Evolutionary conservation across 2,888 invertebrate genomes (phyloP), one percentile per base, ranked within the genome.

Genomic region (Drosophila buzzatii): DNA sequence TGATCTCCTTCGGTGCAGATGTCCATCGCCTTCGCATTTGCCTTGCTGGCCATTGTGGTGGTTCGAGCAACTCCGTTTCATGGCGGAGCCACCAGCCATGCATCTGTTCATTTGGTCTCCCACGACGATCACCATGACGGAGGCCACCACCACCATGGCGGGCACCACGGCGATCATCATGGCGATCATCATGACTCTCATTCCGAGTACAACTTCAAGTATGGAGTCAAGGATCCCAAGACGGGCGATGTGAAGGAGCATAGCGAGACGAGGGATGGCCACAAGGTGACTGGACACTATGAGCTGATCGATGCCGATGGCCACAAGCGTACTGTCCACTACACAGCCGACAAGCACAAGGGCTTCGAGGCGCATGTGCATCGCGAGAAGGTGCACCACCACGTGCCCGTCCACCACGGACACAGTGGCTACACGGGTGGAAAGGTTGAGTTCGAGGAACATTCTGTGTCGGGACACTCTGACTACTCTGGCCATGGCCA

Each of bases 231-330:
- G 75, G 91, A 91, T 59, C 76, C 81, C 62, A 90, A 91, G 61
- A 90, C 91, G 1, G 90, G 91, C 64, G 90, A 91, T 60, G 66
- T 87, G n/a, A 88, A 91, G 76, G 75, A 76, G 31, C 86, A 85
- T 42, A 88, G 81, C 53, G 90, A 91, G 63, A 55, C 80, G 16
- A 83, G 91, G 33, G 81, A 91, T 45, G 91, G 90, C 58, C 83
- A 91, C 72, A 86, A 89, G 80, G 90, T 91, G 65, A 78, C 86
- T 78, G 90, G 90, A 63, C 90, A 91, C 56, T 91, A 91, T 61
- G 90, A 91, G 88, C 79, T 91, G 82, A 85, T 90, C 68, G 91
- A 91, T 61, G 89, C 90, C 70, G 91, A 91, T 75, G 90, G 90
- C 37, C 91, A 90, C 79, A 90, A 90, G 80, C 82, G 90, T 37